Percentiles rank a stretch among this genome's conserved stretches.
Evolutionary conservation across 1,140 invertebrate genomes (phyloP).

Genomic region (Brachionus calyciflorus): DNA sequence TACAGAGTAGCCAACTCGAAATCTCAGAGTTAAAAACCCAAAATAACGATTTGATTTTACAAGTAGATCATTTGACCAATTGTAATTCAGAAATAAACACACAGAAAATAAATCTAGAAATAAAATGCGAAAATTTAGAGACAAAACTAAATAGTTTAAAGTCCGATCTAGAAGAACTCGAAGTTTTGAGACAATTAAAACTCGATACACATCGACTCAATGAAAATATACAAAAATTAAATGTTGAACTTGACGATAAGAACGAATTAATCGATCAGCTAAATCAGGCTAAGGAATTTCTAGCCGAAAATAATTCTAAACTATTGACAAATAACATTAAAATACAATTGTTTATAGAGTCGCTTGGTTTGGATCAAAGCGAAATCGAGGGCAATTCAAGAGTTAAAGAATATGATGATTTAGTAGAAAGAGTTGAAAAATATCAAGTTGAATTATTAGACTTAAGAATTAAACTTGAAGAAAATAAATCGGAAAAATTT

Average conservation of each 20-base stretch:
- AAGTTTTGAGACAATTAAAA: neutral
- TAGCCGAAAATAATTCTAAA: conserved; percentile 39
- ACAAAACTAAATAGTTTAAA: neutral
- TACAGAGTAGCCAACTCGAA: neutral
- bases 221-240: neutral
- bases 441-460: neutral
- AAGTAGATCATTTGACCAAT: conserved; percentile 29
- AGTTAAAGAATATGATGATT: conserved; percentile 35
- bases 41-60: neutral
- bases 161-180: neutral
- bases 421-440: neutral
- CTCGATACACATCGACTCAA: neutral
- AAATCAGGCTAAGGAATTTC: conserved; percentile 42
- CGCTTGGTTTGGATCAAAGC: neutral
- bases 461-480: conserved; percentile 9
- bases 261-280: conserved; percentile 39
- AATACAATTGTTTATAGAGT: conserved; percentile 16
- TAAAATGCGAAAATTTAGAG: neutral
- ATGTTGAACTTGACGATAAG: conserved; percentile 8
- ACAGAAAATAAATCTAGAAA: conserved; percentile 30
- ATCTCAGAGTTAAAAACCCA: neutral
- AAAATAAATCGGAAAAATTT: neutral
- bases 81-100: conserved; percentile 41
- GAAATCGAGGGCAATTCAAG: conserved; percentile 3
- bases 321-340: conserved; percentile 44